Evolutionary conservation across 2,113 vertebrate species (phyloP).

Genomic region (Carollia perspicillata): DNA sequence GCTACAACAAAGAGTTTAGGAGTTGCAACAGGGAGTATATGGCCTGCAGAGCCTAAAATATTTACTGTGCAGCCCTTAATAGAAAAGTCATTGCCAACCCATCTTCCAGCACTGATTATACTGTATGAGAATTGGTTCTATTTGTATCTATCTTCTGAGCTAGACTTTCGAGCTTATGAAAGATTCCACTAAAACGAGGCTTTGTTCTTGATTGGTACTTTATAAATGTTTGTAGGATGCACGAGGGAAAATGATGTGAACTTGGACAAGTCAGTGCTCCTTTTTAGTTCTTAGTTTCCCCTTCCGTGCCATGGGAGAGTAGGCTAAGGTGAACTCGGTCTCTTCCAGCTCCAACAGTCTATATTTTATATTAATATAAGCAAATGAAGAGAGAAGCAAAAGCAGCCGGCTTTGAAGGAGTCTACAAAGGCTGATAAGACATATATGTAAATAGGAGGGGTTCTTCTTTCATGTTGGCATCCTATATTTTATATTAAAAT

Average conservation of each 20-base stretch:
- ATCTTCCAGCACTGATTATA: neutral
- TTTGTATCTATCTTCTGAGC: neutral
- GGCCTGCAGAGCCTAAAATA: neutral
- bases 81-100: neutral
- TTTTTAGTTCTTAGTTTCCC: neutral
- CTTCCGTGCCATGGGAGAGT: neutral
- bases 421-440: neutral
- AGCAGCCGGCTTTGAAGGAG: neutral
- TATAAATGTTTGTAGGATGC: neutral
- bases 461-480: neutral
- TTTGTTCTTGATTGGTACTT: neutral
- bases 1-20: neutral
- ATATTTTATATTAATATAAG: neutral
- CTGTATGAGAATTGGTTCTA: constrained; percentile 1
- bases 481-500: neutral
- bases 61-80: neutral
- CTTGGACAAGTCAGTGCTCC: neutral
- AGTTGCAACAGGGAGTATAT: neutral
- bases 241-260: neutral
- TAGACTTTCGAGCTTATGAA: neutral
- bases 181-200: neutral
- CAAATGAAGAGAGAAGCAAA: neutral
- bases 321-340: neutral
- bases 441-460: neutral
- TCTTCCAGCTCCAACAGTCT: neutral